These are phyloP conservation scores for zebrafish (Danio rerio) DNA, from an alignment of 2,113 vertebrate genomes.

Conservation along the genomic window DNA sequence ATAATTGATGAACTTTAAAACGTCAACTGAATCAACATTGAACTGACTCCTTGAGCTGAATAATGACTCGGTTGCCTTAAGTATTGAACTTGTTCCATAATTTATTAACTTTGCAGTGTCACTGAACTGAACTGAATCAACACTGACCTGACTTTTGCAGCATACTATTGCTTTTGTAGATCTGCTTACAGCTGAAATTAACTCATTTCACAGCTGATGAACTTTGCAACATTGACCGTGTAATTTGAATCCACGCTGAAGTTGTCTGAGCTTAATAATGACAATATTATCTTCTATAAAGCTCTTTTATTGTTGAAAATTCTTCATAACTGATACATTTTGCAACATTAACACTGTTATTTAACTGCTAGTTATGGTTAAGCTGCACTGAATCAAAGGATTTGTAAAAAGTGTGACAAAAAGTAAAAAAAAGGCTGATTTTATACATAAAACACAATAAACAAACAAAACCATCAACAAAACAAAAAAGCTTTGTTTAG, in stretches of 20 bases:
- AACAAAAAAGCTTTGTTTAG: neutral
- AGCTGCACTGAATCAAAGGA: neutral
- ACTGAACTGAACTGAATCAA: neutral
- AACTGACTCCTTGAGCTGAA: neutral
- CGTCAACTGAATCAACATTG: neutral
- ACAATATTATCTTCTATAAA: neutral
- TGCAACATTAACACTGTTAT: neutral
- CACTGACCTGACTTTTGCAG: neutral
- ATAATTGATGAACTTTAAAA: too few species aligned
- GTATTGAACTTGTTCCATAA: neutral
- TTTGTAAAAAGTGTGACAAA: too few species aligned
- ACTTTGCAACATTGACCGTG: too few species aligned
- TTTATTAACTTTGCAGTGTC: neutral
- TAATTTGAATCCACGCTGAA: too few species aligned
- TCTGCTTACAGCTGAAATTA: too few species aligned
- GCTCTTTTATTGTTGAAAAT: neutral
- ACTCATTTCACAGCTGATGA: too few species aligned
- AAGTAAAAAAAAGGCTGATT: too few species aligned
- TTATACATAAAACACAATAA: neutral
- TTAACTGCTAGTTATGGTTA: neutral
- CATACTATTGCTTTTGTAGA: too few species aligned
- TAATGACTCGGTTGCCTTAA: neutral
- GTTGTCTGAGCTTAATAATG: neutral
- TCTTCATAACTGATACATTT: neutral
- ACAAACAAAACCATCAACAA: neutral